Conservation (phyloP, 2,888 invertebrate species). For the Lasioglossum lativentre region DNA sequence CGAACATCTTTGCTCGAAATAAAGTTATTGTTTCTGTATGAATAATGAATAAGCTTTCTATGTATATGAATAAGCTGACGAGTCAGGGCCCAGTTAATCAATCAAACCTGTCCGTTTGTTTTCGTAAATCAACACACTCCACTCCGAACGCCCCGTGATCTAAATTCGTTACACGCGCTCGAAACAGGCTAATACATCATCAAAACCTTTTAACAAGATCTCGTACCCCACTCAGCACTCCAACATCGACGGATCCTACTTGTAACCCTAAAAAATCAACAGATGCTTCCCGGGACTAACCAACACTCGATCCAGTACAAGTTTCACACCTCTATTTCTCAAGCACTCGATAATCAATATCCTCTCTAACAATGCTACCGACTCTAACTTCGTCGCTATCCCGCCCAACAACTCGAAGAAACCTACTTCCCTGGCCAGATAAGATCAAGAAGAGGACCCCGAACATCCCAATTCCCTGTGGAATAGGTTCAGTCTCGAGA, state of each 20-base stretch:
- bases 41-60: not conserved
- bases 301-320: not conserved
- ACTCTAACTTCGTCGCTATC: not conserved
- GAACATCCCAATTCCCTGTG: not conserved
- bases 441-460: not conserved
- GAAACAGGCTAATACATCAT: slow-evolving; percentile 6
- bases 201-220: slow-evolving; percentile 6
- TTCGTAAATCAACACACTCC: not conserved
- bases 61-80: too few species aligned
- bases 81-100: not conserved
- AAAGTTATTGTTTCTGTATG: not conserved
- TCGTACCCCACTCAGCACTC: not conserved
- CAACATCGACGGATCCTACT: slow-evolving; percentile 6
- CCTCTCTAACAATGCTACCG: not conserved
- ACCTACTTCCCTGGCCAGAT: not conserved
- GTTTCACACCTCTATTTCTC: not conserved
- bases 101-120: slow-evolving; percentile 6
- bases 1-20: not conserved
- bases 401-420: not conserved
- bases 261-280: not conserved
- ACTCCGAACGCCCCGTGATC: not conserved
- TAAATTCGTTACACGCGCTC: slow-evolving; percentile 1
- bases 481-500: not conserved
- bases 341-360: slow-evolving; percentile 13
- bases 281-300: not conserved